Evolutionary conservation across 2,113 vertebrate genomes (phyloP).

Genomic region (Manacus vitellinus): DNA sequence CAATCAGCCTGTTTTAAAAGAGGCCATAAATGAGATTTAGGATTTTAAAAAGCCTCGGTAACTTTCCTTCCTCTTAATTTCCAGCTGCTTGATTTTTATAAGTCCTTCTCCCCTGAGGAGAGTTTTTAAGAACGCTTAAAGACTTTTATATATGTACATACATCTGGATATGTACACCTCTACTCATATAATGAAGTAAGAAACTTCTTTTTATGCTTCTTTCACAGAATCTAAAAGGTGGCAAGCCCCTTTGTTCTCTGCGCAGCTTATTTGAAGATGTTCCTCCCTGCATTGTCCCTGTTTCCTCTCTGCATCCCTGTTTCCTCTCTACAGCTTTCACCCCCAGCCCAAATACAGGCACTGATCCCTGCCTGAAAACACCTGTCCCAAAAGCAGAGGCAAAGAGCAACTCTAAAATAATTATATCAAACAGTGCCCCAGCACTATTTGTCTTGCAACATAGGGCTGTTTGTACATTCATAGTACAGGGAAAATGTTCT

Average conservation of each 20-base stretch:
- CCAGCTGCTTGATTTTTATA: not conserved
- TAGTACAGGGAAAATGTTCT: not conserved
- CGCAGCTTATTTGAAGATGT: not conserved
- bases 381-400: not conserved
- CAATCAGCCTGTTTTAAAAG: not conserved
- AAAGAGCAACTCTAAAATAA: not conserved
- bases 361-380: not conserved
- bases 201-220: not conserved
- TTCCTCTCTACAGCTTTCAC: not conserved
- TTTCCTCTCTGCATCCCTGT: not conserved
- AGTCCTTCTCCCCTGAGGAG: not conserved
- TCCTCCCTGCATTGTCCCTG: not conserved
- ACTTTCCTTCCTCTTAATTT: not conserved
- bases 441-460: not conserved
- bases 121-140: not conserved
- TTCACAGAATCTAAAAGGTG: not conserved
- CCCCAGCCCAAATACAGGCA: not conserved
- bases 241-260: not conserved
- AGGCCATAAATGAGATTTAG: not conserved
- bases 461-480: not conserved
- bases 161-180: accelerated
- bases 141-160: not conserved
- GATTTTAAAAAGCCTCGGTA: not conserved
- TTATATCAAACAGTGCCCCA: not conserved
- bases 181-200: not conserved